Evolutionary conservation across 2,888 invertebrate genomes (phyloP), one percentile per base, ranked within the genome.

Genomic region (Drosophila austrosaltans): DNA sequence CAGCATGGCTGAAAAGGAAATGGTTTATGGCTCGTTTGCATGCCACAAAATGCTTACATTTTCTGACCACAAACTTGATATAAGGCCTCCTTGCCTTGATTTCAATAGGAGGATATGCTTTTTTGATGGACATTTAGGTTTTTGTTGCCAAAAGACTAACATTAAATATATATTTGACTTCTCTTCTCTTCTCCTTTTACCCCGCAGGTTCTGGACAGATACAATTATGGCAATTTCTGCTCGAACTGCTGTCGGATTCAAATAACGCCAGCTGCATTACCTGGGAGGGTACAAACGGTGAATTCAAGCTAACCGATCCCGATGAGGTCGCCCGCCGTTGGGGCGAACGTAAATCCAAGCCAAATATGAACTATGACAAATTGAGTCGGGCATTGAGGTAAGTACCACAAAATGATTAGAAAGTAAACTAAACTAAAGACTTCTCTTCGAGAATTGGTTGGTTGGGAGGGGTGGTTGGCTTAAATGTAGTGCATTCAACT

Each of bases 321-420:
- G 99, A 99, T 92, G 99, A 99, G 92, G 98, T 98, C 73, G 99
- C 99, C 16, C 95, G 98, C 79, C 95, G 99, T 89, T 99, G 99
- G 99, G 99, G 99, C 67, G 99, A 99, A 93, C 94, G 99, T 78
- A 99, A 99, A 93, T 98, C 98, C 80, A 99, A 99, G 93, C 99
- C 99, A 54, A 99, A 99, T 93, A 99, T 99, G 99, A 99, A 99
- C 94, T 99, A 99, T 93, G 99, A 99, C 94, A 99, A 99, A 93
- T 95, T 99, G 89, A 98, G 98, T 92, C 95, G 99, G 83, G 99
- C 99, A 62, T 94, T 99, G 91, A 96, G 98, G 95, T 99, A 94
- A 93, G 93, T 76, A 32, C 1, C 32, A 32, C 3, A 32, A 48
- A 32, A 32, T 5, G 0, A 32, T 32, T 32, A 32, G 32, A 32